Evolutionary conservation across 2,888 invertebrate genomes (phyloP).

Genomic region (Stenichneumon culpator): DNA sequence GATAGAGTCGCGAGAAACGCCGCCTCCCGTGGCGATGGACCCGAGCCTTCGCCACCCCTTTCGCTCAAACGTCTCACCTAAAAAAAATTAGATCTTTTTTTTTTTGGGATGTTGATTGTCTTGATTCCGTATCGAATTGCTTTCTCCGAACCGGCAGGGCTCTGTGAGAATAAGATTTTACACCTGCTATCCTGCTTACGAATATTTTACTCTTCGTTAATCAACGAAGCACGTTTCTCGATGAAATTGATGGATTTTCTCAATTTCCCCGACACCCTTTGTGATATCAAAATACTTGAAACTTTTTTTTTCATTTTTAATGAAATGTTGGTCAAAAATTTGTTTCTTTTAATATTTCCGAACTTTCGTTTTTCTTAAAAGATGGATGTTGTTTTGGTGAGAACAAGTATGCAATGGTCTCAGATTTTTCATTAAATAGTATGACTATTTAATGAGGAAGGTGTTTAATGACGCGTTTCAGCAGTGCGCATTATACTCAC

Average conservation of each 20-base stretch:
- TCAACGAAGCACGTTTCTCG: too few species aligned
- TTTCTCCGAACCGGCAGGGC: neutral
- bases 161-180: too few species aligned
- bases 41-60: conserved; percentile 91
- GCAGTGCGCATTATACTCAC: conserved; percentile 73
- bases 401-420: neutral
- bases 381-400: neutral
- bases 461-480: neutral
- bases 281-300: too few species aligned
- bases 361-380: neutral
- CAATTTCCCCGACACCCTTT: too few species aligned
- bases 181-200: too few species aligned
- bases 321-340: neutral
- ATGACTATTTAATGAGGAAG: neutral
- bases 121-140: neutral
- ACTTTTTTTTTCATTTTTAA: too few species aligned
- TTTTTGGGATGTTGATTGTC: neutral
- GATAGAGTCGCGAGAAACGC: conserved; percentile 94
- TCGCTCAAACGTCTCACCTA: conserved; percentile 93
- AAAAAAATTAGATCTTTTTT: conserved; percentile 16
- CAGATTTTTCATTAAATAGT: neutral
- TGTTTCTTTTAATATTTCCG: neutral
- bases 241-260: too few species aligned
- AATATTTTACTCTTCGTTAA: too few species aligned
- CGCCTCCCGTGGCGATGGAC: conserved; percentile 92